Conservation (phyloP, 2,113 vertebrate genomes). For the Gallinago jamesoni region DNA sequence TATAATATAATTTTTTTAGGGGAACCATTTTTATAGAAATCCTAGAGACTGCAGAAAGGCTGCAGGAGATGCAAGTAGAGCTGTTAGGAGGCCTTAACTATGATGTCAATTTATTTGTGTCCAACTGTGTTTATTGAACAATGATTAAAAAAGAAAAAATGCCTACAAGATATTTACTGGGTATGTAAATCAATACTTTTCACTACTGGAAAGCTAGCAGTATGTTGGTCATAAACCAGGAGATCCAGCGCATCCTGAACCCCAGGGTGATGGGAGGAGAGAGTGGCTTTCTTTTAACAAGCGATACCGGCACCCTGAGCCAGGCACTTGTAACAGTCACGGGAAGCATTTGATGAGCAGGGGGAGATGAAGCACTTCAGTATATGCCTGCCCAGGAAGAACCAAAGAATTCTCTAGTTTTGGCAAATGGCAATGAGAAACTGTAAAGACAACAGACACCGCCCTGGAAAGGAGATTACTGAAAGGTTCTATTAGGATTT, state of each 20-base stretch:
- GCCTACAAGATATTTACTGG: neutral
- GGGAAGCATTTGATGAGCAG: neutral
- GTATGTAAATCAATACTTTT: neutral
- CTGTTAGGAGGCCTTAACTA: neutral
- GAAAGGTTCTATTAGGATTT: neutral
- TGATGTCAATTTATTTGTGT: neutral
- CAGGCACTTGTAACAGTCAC: neutral
- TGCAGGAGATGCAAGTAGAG: neutral
- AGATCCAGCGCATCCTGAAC: neutral
- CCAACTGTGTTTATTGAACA: neutral
- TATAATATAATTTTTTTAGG: neutral
- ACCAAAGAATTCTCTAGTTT: neutral
- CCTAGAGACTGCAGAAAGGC: neutral
- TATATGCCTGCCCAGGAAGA: neutral
- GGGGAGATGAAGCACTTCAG: neutral
- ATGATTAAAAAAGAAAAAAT: neutral
- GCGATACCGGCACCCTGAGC: accelerated
- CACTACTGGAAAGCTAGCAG: neutral
- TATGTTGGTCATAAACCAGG: neutral
- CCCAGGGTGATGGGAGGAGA: neutral
- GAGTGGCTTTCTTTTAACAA: neutral
- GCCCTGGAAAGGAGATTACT: neutral
- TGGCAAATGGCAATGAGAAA: neutral
- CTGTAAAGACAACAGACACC: neutral
- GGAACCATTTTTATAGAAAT: neutral